Base-by-base conservation (phyloP, 2,797 vertebrate genomes). In the Tapirus indicus region DNA sequence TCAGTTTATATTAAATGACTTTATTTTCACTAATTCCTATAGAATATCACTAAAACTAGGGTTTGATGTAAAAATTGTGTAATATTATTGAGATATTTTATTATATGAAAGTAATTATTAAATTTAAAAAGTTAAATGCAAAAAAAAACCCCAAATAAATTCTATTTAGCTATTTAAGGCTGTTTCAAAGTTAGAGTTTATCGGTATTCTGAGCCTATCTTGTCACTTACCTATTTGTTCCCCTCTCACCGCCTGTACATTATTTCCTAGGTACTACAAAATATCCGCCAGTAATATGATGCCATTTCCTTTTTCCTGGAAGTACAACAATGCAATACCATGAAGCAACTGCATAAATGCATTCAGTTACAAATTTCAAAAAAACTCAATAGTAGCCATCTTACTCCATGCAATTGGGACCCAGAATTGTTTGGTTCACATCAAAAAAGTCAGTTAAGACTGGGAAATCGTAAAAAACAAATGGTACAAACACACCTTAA, bases 11-110 rank as follows among this genome's bases (percentile, higher is more conserved):
- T 79, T 44, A 90, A n/a, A 58, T 79, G 58, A 86, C 16, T 80
- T 88, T 41, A 62, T 86, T 88, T 95, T 83, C 58, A 84, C 7
- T 74, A 95, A 68, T 88, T 91, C 14, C 60, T 97, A 80, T 13
- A 60, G 35, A 62, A 23, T 69, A 17, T 77, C 17, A 66, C 44
- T 94, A 71, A 93, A 18, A 60, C 79, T 88, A 91, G n/a, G 38
- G 41, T 49, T 94, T 16, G 74, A 27, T 89, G 75, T 54, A 94
- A 97, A 85, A 94, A 27, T 17, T 41, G 7, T 68, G 5, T 80
- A 84, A 86, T 56, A 89, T 60, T 84, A 72, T 56, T 87, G 41
- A 96, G 52, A 88, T 69, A 87, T 62, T 75, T 74, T 95, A 49
- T 78, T 87, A 47, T 7, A 64, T 68, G 5, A 86, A 84, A 80